Percentiles rank a stretch among this genome's conserved stretches.
These are phyloP conservation scores for Bungarus multicinctus DNA, from an alignment of 2,113 vertebrate species.

Conservation along the genomic window DNA sequence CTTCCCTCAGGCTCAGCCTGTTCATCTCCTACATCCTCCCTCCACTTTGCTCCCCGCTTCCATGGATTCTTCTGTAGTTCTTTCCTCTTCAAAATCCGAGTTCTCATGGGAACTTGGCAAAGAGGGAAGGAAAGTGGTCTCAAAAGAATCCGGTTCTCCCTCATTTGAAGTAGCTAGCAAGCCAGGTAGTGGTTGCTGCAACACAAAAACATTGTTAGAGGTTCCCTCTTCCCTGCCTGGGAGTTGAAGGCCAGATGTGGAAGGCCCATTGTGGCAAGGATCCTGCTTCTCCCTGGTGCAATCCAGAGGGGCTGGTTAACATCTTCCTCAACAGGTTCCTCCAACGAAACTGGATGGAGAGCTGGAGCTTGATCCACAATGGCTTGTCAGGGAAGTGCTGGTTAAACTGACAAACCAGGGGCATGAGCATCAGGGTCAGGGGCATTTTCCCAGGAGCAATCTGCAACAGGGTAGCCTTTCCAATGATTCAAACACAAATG, in stretches of 20 bases:
- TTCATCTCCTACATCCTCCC: neutral
- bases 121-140: neutral
- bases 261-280: neutral
- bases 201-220: neutral
- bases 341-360: too few relatives aligned
- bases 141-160: neutral
- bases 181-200: neutral
- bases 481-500: too few relatives aligned
- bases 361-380: too few relatives aligned
- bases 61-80: neutral
- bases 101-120: neutral
- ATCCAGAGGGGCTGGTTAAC: neutral
- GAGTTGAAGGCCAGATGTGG: neutral
- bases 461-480: too few relatives aligned
- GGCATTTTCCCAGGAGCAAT: too few relatives aligned
- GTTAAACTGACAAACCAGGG: too few relatives aligned
- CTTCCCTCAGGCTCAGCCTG: neutral
- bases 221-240: neutral
- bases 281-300: neutral
- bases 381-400: too few relatives aligned
- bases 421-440: too few relatives aligned
- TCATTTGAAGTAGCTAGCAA: neutral
- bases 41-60: neutral
- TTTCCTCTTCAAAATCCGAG: neutral
- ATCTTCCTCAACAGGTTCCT: too few relatives aligned